A percentile compares a stretch with the other conserved stretches of the same genome.
These are phyloP conservation scores for Ia io DNA, from an alignment of 2,113 vertebrate genomes.

Conservation along the genomic window DNA sequence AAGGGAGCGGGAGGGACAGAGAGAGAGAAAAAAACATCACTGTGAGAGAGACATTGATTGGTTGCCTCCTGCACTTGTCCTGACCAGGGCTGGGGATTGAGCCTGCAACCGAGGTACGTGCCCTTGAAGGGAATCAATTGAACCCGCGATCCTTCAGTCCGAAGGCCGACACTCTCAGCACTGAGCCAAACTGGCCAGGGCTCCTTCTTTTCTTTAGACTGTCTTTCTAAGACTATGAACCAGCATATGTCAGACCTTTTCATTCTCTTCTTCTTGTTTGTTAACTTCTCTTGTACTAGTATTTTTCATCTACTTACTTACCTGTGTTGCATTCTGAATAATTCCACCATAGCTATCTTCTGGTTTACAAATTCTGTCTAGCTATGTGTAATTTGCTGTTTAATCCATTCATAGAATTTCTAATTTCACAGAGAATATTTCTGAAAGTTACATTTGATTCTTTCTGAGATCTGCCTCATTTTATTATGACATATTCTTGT, in stretches of 20 bases:
- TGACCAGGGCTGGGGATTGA: no score
- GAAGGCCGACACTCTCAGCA: no score
- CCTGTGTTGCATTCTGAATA: neutral
- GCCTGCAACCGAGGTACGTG: no score
- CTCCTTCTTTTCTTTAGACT: neutral
- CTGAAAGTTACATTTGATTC: neutral
- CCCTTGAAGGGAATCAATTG: no score
- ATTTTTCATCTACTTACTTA: neutral
- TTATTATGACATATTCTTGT: neutral
- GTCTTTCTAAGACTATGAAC: neutral
- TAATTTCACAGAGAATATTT: conserved; percentile 18
- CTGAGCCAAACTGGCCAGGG: no score
- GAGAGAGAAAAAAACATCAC: no score
- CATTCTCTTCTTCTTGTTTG: no score
- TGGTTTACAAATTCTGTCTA: neutral
- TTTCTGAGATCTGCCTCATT: neutral
- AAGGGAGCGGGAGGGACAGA: no score
- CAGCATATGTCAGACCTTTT: neutral
- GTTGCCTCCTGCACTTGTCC: no score
- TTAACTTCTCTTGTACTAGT: neutral
- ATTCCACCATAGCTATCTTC: neutral
- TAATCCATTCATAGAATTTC: neutral
- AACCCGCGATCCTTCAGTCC: no score
- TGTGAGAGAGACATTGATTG: no score
- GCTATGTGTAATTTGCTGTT: neutral